Conservation (phyloP, 2,113 vertebrate genomes). For the Pelecanoides urinatrix region DNA sequence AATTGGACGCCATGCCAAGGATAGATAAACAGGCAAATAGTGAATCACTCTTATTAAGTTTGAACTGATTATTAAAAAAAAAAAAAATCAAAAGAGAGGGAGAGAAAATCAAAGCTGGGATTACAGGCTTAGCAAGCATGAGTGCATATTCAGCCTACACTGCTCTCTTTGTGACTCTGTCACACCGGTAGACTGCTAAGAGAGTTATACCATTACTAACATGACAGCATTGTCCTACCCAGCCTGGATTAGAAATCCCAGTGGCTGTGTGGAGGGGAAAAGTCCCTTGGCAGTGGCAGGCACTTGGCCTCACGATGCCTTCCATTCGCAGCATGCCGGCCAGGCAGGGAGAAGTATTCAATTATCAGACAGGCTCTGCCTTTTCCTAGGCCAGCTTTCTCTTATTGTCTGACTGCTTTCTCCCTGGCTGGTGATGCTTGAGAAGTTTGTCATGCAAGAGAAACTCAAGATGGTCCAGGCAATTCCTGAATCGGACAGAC, state of each 20-base stretch:
- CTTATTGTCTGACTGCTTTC: slow-evolving; percentile 21
- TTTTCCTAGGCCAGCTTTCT: slow-evolving; percentile 36
- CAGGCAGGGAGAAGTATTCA: slow-evolving; percentile 25
- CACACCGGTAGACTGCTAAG: slow-evolving; percentile 53
- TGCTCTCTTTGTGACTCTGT: slow-evolving; percentile 59
- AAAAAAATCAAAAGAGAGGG: not conserved
- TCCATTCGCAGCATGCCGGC: not conserved
- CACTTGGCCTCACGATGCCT: slow-evolving; percentile 15
- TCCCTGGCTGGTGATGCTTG: slow-evolving; percentile 49
- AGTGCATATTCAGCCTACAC: slow-evolving; percentile 62
- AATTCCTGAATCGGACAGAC: slow-evolving; percentile 17
- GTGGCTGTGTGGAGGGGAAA: not conserved
- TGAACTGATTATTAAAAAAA: not conserved
- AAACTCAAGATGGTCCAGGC: slow-evolving; percentile 34
- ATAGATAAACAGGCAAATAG: slow-evolving; percentile 14
- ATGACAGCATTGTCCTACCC: slow-evolving; percentile 61
- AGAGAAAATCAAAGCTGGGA: slow-evolving; percentile 58
- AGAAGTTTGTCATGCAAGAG: slow-evolving; percentile 44
- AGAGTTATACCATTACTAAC: slow-evolving; percentile 61
- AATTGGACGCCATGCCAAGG: not conserved
- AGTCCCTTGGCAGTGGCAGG: slow-evolving; percentile 41
- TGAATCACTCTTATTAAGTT: slow-evolving; percentile 43
- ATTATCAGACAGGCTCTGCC: slow-evolving; percentile 23
- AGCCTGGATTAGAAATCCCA: slow-evolving; percentile 56
- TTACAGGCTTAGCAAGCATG: slow-evolving; percentile 61